phyloP scores from a whole-genome alignment of 2,113 vertebrate species.

The Merops nubicus region DNA sequence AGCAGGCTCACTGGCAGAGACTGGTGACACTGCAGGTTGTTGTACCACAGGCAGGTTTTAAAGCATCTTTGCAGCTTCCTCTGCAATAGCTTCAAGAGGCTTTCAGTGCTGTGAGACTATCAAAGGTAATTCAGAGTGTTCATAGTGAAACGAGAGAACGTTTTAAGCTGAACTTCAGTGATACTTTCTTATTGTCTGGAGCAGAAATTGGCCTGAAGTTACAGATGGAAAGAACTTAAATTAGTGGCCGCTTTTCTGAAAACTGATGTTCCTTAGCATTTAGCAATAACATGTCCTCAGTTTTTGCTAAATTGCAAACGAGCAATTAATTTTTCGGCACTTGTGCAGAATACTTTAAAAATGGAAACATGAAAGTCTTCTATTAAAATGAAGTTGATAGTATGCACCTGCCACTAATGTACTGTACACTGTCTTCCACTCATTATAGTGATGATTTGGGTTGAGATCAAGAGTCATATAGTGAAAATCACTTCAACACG shows the following conservation, averaged over 20 bases:
- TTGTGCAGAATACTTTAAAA: conserved; percentile 79
- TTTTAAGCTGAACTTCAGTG: neutral
- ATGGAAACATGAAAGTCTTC: conserved; percentile 79
- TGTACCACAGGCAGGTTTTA: neutral
- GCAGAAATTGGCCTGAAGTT: conserved; percentile 29
- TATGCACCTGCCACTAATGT: conserved; percentile 81
- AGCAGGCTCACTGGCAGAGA: rapidly evolving
- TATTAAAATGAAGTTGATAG: conserved; percentile 81
- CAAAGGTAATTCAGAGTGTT: neutral
- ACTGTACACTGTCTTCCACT: conserved; percentile 77
- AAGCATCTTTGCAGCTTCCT: neutral
- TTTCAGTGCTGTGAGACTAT: neutral
- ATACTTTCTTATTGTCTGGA: neutral
- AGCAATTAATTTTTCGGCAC: conserved; percentile 80
- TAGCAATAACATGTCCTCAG: conserved; percentile 65
- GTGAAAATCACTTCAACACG: conserved; percentile 82
- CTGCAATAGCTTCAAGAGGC: neutral
- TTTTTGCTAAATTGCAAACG: conserved; percentile 73
- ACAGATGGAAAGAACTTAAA: conserved; percentile 50
- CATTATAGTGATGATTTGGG: conserved; percentile 83
- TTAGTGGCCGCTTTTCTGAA: conserved; percentile 36
- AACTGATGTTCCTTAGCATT: conserved; percentile 70
- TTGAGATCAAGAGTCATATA: conserved; percentile 82
- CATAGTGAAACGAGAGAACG: neutral
- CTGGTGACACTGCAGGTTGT: neutral